phyloP scores from a whole-genome alignment of 2,888 invertebrate species.

The Bugula neritina region DNA sequence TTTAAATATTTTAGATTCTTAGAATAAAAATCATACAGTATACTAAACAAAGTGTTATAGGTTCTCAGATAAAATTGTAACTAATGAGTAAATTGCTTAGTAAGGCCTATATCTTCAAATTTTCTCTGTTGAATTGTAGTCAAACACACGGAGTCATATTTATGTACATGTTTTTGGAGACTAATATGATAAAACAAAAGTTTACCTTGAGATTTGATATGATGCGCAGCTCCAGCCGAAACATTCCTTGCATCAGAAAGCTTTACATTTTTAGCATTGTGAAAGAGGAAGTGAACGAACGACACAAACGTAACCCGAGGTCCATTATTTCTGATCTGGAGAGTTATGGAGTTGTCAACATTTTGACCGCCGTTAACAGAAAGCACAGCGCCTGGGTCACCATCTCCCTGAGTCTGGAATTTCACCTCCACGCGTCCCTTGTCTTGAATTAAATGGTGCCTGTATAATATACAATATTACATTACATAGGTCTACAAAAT shows the following conservation, averaged over 20 bases:
- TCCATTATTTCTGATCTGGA: not conserved
- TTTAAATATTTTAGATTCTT: too few relatives aligned
- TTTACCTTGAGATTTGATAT: not conserved
- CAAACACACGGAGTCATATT: too few relatives aligned
- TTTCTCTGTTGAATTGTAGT: too few relatives aligned
- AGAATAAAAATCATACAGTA: too few relatives aligned
- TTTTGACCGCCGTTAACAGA: not conserved
- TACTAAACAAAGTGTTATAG: too few relatives aligned
- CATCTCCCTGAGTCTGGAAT: not conserved
- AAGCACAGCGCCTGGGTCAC: not conserved
- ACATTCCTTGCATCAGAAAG: not conserved
- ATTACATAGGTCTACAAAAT: not conserved
- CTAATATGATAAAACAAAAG: too few relatives aligned
- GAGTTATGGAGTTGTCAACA: not conserved
- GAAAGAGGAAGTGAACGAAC: not conserved
- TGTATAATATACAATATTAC: too few relatives aligned
- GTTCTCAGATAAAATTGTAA: too few relatives aligned
- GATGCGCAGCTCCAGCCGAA: not conserved
- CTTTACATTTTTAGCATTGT: not conserved
- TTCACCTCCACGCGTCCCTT: conserved; percentile 3
- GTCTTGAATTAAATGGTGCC: not conserved
- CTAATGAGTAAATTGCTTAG: too few relatives aligned
- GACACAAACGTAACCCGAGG: not conserved
- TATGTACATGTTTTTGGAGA: too few relatives aligned
- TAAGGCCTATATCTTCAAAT: too few relatives aligned